These are phyloP conservation scores for Melanerpes aurifrons DNA, from an alignment of 2,113 vertebrate species.

Conservation along the genomic window DNA sequence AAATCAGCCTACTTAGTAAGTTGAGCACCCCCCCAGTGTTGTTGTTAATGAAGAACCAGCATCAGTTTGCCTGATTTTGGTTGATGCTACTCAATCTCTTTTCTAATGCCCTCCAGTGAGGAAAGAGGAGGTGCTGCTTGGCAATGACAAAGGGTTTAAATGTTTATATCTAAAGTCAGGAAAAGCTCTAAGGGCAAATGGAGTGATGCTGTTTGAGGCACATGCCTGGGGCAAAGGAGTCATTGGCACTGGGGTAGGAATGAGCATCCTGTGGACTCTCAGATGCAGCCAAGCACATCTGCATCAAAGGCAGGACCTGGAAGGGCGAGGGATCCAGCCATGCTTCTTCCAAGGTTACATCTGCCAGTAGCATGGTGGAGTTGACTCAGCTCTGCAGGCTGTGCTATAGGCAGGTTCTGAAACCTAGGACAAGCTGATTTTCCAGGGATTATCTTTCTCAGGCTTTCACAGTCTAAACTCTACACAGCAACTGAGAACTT, in stretches of 20 bases:
- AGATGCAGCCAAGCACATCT: neutral
- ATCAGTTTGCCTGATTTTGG: rapidly evolving
- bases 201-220: neutral
- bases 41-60: neutral
- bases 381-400: neutral
- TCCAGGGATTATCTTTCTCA: neutral
- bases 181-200: neutral
- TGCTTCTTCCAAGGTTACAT: neutral
- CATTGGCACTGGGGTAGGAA: rapidly evolving
- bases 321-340: neutral
- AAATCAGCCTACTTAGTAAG: neutral
- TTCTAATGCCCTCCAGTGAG: neutral
- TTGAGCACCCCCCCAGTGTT: neutral
- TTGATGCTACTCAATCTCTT: rapidly evolving
- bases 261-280: rapidly evolving
- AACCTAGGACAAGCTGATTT: neutral
- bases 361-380: neutral
- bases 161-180: no score
- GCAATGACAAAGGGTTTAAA: neutral
- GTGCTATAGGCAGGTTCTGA: neutral
- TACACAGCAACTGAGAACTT: rapidly evolving
- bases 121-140: neutral
- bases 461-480: neutral
- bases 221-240: rapidly evolving
- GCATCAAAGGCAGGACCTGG: neutral